A percentile compares a stretch with the other conserved stretches of the same genome.
Evolutionary conservation across 2,797 vertebrate species (phyloP).

Genomic region (Peromyscus eremicus): DNA sequence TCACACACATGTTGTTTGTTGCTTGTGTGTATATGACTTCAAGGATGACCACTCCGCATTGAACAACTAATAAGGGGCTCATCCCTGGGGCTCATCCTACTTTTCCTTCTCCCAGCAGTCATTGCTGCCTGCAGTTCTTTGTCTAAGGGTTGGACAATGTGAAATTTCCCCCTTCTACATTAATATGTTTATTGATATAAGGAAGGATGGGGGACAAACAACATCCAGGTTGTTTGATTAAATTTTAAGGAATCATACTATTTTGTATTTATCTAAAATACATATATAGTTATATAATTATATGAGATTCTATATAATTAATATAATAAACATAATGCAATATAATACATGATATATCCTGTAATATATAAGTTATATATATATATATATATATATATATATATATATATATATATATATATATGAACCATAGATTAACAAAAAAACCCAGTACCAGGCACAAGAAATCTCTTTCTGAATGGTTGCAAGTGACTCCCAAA

Average conservation of each 20-base stretch:
- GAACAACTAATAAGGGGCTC: neutral
- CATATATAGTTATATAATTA: neutral
- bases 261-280: neutral
- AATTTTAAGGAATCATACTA: neutral
- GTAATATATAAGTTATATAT: neutral
- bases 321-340: neutral
- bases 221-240: neutral
- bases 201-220: neutral
- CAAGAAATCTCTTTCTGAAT: neutral
- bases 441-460: too few relatives aligned
- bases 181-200: neutral
- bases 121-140: neutral
- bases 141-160: neutral
- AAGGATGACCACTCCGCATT: too few relatives aligned
- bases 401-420: neutral
- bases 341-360: neutral
- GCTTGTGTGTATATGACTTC: neutral
- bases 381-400: too few relatives aligned
- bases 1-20: too few relatives aligned
- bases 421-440: neutral
- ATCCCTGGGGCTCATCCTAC: too few relatives aligned
- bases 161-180: neutral
- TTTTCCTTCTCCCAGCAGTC: neutral
- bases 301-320: neutral
- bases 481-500: neutral